phyloP scores from a whole-genome alignment of 2,888 invertebrate genomes.

The Acronicta alni region DNA sequence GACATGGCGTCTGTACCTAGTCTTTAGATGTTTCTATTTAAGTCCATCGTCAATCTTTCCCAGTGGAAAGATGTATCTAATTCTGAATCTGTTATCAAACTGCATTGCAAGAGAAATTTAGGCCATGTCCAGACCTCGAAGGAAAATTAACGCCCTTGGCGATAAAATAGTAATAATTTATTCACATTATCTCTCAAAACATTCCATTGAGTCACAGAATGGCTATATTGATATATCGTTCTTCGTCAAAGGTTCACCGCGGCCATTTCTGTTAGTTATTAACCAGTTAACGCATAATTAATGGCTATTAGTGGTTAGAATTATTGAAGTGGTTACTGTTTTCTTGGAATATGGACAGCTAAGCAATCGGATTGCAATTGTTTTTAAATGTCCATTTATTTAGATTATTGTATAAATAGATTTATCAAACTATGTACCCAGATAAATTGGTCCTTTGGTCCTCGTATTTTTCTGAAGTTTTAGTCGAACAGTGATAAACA shows the following conservation, averaged over 20 bases:
- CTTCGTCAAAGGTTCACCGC: conserved; percentile 5
- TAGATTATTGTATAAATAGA: no score
- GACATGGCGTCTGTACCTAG: no score
- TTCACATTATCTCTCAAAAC: conserved; percentile 32
- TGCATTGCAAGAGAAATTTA: conserved; percentile 4
- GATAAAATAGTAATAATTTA: conserved; percentile 37
- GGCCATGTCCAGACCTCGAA: conserved; percentile 4
- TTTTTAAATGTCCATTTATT: no score
- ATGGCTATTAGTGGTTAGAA: not conserved
- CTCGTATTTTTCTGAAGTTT: not conserved
- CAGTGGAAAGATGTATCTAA: not conserved
- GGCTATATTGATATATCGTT: conserved; percentile 6
- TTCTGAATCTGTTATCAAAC: conserved; percentile 1
- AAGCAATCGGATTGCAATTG: no score
- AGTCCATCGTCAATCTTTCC: no score
- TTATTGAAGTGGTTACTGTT: not conserved
- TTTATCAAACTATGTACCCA: no score
- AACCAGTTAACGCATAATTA: conserved; percentile 4
- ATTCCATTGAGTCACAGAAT: conserved; percentile 41
- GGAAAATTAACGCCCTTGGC: conserved; percentile 42
- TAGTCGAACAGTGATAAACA: no score
- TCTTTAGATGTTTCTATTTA: no score
- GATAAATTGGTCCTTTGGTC: not conserved
- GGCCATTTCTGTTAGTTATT: not conserved
- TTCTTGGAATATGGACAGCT: no score